Evolutionary conservation across 2,888 invertebrate genomes (phyloP).

Genomic region (Melanotus villosus): DNA sequence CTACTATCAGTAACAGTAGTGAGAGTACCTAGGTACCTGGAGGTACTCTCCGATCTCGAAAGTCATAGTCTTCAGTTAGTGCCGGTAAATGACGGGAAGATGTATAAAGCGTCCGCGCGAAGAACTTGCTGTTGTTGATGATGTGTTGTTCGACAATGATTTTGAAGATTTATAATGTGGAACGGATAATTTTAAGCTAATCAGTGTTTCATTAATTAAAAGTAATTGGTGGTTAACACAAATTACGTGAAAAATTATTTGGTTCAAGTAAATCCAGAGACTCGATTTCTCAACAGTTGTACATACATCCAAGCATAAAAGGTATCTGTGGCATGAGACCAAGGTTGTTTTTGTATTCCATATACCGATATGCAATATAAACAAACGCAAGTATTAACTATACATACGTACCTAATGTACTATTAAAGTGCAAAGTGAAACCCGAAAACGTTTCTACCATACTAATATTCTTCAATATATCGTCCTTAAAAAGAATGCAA

Average conservation of each 20-base stretch:
- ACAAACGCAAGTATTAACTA: conserved; percentile 5
- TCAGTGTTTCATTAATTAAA: too few relatives aligned
- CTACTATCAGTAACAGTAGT: conserved; percentile 23
- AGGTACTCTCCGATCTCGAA: conserved; percentile 15
- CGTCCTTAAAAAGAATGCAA: too few relatives aligned
- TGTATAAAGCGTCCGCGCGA: background rate
- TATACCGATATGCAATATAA: background rate
- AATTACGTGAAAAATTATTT: background rate
- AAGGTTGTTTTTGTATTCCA: background rate
- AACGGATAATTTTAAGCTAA: background rate
- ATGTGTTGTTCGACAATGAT: too few relatives aligned
- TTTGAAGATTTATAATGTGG: background rate
- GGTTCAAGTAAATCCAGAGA: background rate
- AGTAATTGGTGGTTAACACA: too few relatives aligned
- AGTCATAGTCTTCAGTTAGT: conserved; percentile 8
- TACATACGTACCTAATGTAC: background rate
- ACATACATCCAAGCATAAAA: background rate
- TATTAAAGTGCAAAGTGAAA: background rate
- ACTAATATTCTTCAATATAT: too few relatives aligned
- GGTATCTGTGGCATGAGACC: conserved; percentile 12
- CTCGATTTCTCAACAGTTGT: background rate
- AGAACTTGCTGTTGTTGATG: too few relatives aligned
- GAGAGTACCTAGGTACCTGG: conserved; percentile 18
- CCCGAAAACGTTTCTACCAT: too few relatives aligned
- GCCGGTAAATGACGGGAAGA: conserved; percentile 9